Evolutionary conservation across 1,140 invertebrate genomes (phyloP).

Genomic region (Papilio aristodemus): DNA sequence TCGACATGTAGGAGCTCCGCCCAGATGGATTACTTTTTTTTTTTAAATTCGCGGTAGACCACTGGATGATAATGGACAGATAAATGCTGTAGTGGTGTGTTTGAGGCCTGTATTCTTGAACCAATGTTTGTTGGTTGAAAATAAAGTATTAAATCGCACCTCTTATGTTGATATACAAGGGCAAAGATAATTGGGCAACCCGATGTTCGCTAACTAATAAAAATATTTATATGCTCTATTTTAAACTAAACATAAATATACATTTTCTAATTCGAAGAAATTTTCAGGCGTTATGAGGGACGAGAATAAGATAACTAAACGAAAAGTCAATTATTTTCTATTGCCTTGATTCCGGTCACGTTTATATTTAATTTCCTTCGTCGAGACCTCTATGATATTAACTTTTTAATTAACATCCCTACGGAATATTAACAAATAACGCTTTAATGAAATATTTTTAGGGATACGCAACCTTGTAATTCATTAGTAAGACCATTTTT

Average conservation of each 20-base stretch:
- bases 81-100: too few relatives aligned
- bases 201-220: too few relatives aligned
- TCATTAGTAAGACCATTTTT: not conserved
- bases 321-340: constrained; percentile 17
- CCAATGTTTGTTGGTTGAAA: too few relatives aligned
- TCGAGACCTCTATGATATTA: constrained; percentile 7
- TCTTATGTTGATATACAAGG: too few relatives aligned
- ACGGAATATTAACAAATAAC: constrained; percentile 11
- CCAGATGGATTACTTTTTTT: too few relatives aligned
- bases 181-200: too few relatives aligned
- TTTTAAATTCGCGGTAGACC: too few relatives aligned
- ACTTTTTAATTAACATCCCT: constrained; percentile 30
- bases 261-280: not conserved
- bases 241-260: not conserved
- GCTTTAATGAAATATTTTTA: constrained; percentile 1
- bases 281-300: not conserved
- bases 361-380: constrained; percentile 25
- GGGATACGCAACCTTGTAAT: constrained; percentile 2
- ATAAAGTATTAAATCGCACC: too few relatives aligned
- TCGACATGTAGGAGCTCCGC: too few relatives aligned
- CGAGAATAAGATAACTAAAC: constrained; percentile 14
- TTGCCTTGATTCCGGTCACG: constrained; percentile 20
- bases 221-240: too few relatives aligned
- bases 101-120: too few relatives aligned
- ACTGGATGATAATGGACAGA: too few relatives aligned